Conservation (phyloP, 2,797 vertebrate species). For the Onychomys torridus region DNA sequence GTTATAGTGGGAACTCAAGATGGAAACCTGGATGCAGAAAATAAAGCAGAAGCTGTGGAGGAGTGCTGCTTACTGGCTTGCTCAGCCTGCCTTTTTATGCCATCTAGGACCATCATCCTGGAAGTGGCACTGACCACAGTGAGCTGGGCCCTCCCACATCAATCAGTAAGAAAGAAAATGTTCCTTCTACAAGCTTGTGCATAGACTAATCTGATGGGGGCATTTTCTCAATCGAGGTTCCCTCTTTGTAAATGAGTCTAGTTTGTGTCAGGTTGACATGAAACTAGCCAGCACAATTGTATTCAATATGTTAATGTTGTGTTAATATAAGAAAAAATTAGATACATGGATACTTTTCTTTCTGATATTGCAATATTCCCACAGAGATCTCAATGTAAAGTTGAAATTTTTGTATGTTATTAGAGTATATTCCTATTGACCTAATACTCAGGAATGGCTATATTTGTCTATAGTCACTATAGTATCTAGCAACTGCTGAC, state of each 20-base stretch:
- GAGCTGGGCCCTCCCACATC: background rate
- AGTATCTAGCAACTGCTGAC: background rate
- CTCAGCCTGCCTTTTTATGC: background rate
- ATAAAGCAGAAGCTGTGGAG: no score
- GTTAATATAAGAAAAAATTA: background rate
- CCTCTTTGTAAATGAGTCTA: background rate
- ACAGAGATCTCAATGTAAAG: background rate
- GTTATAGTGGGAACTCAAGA: no score
- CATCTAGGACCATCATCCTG: background rate
- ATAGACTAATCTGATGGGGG: no score
- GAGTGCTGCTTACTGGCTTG: background rate
- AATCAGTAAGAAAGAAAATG: background rate
- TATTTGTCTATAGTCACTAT: background rate
- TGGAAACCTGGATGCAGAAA: background rate
- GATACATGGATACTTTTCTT: background rate
- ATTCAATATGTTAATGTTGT: background rate
- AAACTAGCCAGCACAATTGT: background rate
- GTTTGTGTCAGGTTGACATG: background rate
- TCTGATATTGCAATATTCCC: conserved; percentile 30
- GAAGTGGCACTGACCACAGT: background rate
- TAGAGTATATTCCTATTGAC: background rate
- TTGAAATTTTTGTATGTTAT: background rate
- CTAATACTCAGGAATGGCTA: background rate
- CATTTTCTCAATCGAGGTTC: background rate
- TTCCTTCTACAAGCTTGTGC: background rate